Evolutionary conservation across 1,140 invertebrate species (phyloP).

Genomic region (Caenorhabditis remanei): DNA sequence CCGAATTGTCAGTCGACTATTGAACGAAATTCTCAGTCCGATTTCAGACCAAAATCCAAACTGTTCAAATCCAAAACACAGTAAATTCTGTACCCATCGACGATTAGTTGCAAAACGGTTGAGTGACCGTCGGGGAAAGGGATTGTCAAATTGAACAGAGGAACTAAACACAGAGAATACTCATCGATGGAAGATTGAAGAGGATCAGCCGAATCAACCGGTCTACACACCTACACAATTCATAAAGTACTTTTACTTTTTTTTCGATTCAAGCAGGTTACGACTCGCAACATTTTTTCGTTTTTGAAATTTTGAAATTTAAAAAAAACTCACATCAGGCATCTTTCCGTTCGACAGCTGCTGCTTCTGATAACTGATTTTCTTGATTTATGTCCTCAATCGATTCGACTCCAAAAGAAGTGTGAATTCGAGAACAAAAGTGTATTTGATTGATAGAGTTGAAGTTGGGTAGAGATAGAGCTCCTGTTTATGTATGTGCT

Average conservation of each 20-base stretch:
- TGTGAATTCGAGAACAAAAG: too few species aligned
- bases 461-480: too few species aligned
- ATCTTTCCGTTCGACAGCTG: background rate
- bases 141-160: too few species aligned
- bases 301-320: background rate
- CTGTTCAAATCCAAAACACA: background rate
- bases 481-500: too few species aligned
- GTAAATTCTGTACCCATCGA: background rate
- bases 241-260: background rate
- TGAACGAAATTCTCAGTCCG: too few species aligned
- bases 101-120: background rate
- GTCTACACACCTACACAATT: constrained; percentile 6
- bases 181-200: constrained; percentile 34
- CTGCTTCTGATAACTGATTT: background rate
- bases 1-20: too few species aligned
- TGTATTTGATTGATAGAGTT: too few species aligned
- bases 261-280: background rate
- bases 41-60: background rate
- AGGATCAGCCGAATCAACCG: constrained; percentile 23
- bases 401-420: too few species aligned
- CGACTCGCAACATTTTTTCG: too few species aligned
- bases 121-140: background rate
- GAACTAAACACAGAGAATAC: constrained; percentile 4
- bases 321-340: constrained; percentile 46
- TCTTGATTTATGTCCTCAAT: background rate